Percentiles rank a stretch among this genome's conserved stretches.
These are phyloP conservation scores for Stichodactyla mertensii DNA, from an alignment of 64 coral and sea anemone species.

Conservation along the genomic window DNA sequence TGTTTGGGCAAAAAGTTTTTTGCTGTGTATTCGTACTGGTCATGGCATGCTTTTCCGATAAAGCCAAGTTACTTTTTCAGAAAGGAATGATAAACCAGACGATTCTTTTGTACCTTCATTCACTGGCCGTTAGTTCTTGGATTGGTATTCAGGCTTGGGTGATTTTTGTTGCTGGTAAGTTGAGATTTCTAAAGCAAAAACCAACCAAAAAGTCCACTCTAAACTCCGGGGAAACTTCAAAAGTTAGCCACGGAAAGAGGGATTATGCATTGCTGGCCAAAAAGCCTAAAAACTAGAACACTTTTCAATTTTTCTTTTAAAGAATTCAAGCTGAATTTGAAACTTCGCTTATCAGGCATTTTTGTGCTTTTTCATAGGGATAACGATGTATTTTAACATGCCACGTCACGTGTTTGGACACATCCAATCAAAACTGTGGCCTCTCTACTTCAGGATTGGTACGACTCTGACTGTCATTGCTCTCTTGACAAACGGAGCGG, in stretches of 20 bases:
- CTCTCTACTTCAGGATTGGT: constrained; percentile 61
- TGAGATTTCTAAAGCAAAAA: too few relatives aligned
- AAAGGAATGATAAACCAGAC: background rate
- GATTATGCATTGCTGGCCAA: background rate
- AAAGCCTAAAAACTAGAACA: background rate
- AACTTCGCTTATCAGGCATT: background rate
- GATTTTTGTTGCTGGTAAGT: constrained; percentile 69
- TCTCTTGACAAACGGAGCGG: constrained; percentile 49
- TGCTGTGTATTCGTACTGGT: background rate
- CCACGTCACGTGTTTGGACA: constrained; percentile 74
- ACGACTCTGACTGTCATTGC: constrained; percentile 47
- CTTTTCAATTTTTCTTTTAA: background rate
- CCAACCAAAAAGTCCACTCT: too few relatives aligned
- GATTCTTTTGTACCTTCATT: constrained; percentile 34
- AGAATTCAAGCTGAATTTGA: background rate
- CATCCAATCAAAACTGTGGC: constrained; percentile 79
- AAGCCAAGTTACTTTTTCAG: background rate
- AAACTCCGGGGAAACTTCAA: too few relatives aligned
- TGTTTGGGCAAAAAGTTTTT: constrained; percentile 21
- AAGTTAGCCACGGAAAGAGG: background rate
- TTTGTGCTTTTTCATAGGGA: background rate
- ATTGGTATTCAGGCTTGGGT: constrained; percentile 76
- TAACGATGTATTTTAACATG: constrained; percentile 82
- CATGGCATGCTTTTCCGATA: constrained; percentile 15
- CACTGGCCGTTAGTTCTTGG: constrained; percentile 67